Evolutionary conservation across 92 coral and sea anemone genomes (phyloP).

Genomic region (Metridium senile): DNA sequence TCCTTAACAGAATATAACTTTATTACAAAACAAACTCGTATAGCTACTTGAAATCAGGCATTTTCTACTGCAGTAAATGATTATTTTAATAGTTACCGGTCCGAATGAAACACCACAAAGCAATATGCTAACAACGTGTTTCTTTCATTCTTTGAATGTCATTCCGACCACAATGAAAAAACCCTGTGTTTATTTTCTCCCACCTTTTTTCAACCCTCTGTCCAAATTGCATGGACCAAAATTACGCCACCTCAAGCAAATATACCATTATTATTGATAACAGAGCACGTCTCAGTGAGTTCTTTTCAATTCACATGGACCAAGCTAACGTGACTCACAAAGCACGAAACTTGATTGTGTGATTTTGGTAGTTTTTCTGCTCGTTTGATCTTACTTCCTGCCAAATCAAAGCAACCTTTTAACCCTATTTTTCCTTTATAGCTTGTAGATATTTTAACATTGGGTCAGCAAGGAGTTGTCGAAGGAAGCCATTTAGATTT

Average conservation of each 20-base stretch:
- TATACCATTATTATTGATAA: constrained; percentile 1
- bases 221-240: not conserved
- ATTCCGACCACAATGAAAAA: constrained; percentile 29
- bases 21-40: not conserved
- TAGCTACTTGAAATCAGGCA: not conserved
- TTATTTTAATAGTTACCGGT: not conserved
- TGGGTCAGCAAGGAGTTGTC: constrained; percentile 89
- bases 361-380: constrained; percentile 46
- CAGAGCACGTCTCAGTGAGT: not conserved
- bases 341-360: constrained; percentile 37
- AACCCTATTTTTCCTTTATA: constrained; percentile 44
- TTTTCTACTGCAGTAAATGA: not conserved
- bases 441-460: constrained; percentile 86
- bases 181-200: constrained; percentile 14
- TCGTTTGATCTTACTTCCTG: constrained; percentile 47
- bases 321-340: constrained; percentile 45
- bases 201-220: not conserved
- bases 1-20: not conserved
- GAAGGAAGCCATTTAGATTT: constrained; percentile 82
- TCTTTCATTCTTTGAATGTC: constrained; percentile 37
- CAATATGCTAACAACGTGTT: constrained; percentile 40
- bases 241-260: not conserved
- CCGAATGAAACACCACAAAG: constrained; percentile 13
- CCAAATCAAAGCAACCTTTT: not conserved
- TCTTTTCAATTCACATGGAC: constrained; percentile 7